phyloP scores from a whole-genome alignment of 64 coral and sea anemone species.

The Trachythela sp. region DNA sequence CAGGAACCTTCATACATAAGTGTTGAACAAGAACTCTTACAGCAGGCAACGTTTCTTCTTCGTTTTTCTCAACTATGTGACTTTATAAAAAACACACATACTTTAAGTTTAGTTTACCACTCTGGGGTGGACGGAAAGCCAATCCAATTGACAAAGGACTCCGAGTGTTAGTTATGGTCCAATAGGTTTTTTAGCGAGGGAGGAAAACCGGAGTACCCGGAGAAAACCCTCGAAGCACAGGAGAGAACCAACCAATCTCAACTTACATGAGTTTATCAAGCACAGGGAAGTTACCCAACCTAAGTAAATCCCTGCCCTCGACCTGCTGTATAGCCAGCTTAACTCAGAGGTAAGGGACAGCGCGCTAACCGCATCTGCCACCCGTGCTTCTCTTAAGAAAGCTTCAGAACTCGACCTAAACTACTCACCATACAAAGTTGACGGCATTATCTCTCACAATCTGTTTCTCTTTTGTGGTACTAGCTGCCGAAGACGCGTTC shows the following conservation, averaged over 20 bases:
- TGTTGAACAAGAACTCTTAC: slow-evolving; percentile 78
- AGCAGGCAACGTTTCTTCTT: slow-evolving; percentile 43
- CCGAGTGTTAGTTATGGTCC: no score
- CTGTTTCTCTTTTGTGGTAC: background rate
- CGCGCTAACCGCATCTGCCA: no score
- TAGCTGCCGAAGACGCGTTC: background rate
- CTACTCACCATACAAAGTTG: background rate
- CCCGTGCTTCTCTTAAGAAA: background rate
- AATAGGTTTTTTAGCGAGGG: no score
- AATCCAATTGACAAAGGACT: no score
- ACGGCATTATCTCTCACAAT: background rate
- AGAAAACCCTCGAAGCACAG: no score
- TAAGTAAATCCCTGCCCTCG: background rate
- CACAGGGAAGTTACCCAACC: no score
- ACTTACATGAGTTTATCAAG: no score
- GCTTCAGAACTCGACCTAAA: background rate
- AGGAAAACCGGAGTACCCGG: no score
- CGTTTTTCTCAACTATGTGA: slow-evolving; percentile 50
- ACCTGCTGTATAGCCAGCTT: background rate
- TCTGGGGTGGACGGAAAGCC: no score
- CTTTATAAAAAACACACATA: slow-evolving; percentile 34
- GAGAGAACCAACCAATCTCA: no score
- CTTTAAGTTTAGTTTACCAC: no score
- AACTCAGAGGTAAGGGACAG: no score
- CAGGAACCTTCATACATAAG: slow-evolving; percentile 87